Base-by-base conservation (phyloP, 2,113 vertebrate species). In the Labrus mixtus region DNA sequence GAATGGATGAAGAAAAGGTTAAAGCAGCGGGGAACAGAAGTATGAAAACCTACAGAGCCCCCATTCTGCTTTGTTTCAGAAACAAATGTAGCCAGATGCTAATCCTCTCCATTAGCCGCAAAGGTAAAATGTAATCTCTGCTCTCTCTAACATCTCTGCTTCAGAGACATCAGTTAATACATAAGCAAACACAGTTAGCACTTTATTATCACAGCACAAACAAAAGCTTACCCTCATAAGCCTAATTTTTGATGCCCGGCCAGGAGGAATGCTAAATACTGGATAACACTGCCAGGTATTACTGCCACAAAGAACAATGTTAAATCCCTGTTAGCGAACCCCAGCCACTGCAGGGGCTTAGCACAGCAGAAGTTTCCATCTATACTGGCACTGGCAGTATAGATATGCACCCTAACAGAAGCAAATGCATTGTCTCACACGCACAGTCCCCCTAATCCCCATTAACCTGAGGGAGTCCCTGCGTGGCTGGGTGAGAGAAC, bases 381-480 rank as follows among this genome's bases (percentile, higher is more conserved):
- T 86, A 88, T 78, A n/a, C n/a, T n/a, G n/a, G n/a, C n/a, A n/a
- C 79, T 50, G 51, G 72, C 8, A 2, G 39, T 41, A 41, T 62
- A 79, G 50, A 68, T 61, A 51, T 29, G 15, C 57, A 76, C 72
- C 68, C 53, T 65, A 39, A 68, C 39, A 10, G 22, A 19, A 58
- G 37, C 60, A 81, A 72, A 61, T 66, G 25, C 70, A 71, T 65
- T 77, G 63, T 82, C 65, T 73, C 20, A 3, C 43, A 39, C 37
- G 37, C 37, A 39, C 66, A 20, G 67, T 68, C 53, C 70, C 75
- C 74, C 62, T 83, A 82, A 81, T 91, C 90, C 85, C 88, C 79
- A 94, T 94, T 94, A 94, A 94, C 94, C 93, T 90, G 81, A 79
- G 76, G 85, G 60, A 85, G 87, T 84, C 88, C 73, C 77, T 71